Evolutionary conservation across 2,797 vertebrate species (phyloP), one percentile per base, ranked within the genome.

Genomic region (Pantherophis alleghaniensis): DNA sequence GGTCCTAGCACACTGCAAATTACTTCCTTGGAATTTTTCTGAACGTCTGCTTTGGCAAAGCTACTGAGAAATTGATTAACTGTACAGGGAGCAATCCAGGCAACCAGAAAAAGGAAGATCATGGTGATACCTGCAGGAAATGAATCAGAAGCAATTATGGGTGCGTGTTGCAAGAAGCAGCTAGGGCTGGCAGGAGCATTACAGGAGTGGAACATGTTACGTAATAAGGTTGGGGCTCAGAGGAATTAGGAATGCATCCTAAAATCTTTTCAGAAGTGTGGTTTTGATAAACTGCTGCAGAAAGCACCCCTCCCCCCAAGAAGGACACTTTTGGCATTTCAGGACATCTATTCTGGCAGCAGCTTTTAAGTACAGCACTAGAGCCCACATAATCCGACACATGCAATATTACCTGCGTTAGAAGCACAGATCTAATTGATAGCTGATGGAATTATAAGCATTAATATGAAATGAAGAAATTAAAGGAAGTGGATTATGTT

Each of bases 1-100:
- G 99, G 99, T 0, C 99, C 99, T 0, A 99, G 99, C 37, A 99
- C 95, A 95, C 99, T 99, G 96, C 99, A 99, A 0, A 98, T 96
- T n/a, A 99, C 96, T 96, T 98, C 98, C 51, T 98, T 98, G 88
- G 98, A 97, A 37, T 98, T 98, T 56, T 99, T 98, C 96, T 98
- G 95, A 94, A 95, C 94, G 92, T 96, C 90, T 93, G 96, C 94
- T 96, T 96, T 97, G 92, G 94, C 91, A 55, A 96, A 96, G 92
- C 97, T 97, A 2, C 95, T 97, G 0, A 97, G 93, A 94, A 98
- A 96, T 59, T 98, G 98, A 90, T 98, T 97, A 22, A 98, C 94
- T 20, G 98, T 97, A 7, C 97, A 97, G 66, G 98, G 97, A 92
- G 98, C 95, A 6, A 98, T 96, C 95, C 97, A 98, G 95, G 97